Base-by-base conservation (phyloP, 2,113 vertebrate species). In the Campylomormyrus numenius region DNA sequence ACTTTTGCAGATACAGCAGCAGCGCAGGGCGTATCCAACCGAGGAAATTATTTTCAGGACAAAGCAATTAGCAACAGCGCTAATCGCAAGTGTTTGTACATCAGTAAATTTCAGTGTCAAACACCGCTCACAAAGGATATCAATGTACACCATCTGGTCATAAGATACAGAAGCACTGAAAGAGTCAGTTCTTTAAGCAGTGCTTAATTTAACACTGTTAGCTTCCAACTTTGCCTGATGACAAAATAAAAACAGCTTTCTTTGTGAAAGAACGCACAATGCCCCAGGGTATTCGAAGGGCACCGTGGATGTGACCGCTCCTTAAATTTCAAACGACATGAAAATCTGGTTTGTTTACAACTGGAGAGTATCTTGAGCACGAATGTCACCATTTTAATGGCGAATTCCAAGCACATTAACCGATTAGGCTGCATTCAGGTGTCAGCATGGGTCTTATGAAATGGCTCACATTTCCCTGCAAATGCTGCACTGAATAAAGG, bases 271-370 rank as follows among this genome's bases (percentile, higher is more conserved):
- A 42, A 27, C 17, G 35, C 74, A 80, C 74, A 42, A 80, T 80
- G 74, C 74, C 74, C 70, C 74, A 35, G 17, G 74, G 74, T 15
- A 19, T 80, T 42, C 5, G 10, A 19, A 80, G 74, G 35, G 74
- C 35, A 42, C 35, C 74, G 35, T 42, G 35, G 15, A 80, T 80
- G 21, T 1, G 35, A 39, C 15, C 35, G 35, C 74, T 80, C 74
- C 35, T 86, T 49, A 86, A 50, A 86, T 86, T 86, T n/a, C 84
- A 50, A 49, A 27, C 1, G n/a, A 50, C 84, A 86, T 48, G 3
- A 86, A 86, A 86, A 86, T 27, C 42, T 48, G 21, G 84, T 86
- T 86, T n/a, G 42, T 86, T 50, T 86, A 50, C 45, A 48, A 86
- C 84, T 50, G 45, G 24, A 24, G 50, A 27, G 45, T 6, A 46